Conservation (phyloP, 1,140 invertebrate genomes). For the Diploscapter pachys region DNA sequence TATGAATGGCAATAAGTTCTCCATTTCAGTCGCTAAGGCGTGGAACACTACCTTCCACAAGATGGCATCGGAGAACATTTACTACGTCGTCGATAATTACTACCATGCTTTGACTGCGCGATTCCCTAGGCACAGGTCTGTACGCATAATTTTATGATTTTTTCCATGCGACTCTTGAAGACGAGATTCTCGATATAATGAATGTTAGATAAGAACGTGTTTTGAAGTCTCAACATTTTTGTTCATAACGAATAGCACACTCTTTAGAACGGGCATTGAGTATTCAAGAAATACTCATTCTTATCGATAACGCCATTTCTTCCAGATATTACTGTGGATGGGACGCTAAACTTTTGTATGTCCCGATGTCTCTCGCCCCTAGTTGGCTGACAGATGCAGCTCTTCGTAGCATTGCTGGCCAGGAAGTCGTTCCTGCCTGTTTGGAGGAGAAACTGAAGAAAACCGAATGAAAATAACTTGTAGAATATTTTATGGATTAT, state of each 20-base stretch:
- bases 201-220: neutral
- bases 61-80: conserved; percentile 37
- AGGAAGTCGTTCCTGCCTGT: too few relatives aligned
- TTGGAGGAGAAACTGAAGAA: too few relatives aligned
- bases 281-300: neutral
- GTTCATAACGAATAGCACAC: neutral
- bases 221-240: neutral
- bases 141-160: neutral
- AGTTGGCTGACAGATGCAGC: conserved; percentile 27
- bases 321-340: conserved; percentile 47
- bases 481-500: too few relatives aligned
- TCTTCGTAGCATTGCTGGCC: conserved; percentile 12
- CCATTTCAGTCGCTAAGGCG: conserved; percentile 42
- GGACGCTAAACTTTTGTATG: conserved; percentile 43
- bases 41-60: conserved; percentile 41
- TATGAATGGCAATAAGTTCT: neutral
- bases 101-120: conserved; percentile 50
- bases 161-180: neutral
- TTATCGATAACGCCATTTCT: neutral
- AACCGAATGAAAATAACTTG: too few relatives aligned
- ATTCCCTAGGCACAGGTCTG: conserved; percentile 36
- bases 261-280: neutral
- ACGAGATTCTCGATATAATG: neutral
- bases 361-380: conserved; percentile 41
- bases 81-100: conserved; percentile 52